Percentiles rank a stretch among this genome's conserved stretches.
Conservation (phyloP, 2,888 invertebrate species). For the Portevinia maculata region DNA sequence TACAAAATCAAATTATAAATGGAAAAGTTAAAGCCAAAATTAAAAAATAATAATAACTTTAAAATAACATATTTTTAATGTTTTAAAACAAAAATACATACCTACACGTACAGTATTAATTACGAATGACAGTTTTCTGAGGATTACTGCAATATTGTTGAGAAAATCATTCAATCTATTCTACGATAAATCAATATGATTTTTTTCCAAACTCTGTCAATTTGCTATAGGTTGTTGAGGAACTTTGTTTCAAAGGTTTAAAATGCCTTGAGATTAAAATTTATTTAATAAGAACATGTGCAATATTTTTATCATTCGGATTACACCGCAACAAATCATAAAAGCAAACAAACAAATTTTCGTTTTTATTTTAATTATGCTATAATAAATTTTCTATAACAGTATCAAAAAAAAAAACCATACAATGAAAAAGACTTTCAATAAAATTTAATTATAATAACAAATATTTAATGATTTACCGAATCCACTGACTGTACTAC, state of each 20-base stretch:
- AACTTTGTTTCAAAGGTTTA: conserved; percentile 20
- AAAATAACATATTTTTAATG: conserved; percentile 61
- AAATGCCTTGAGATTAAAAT: conserved; percentile 6
- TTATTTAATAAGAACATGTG: conserved; percentile 31
- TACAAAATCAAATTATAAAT: conserved; percentile 43
- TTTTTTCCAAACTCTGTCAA: conserved; percentile 45
- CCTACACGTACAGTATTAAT: conserved; percentile 30
- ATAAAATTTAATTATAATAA: conserved; percentile 4
- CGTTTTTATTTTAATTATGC: background rate
- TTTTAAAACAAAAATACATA: conserved; percentile 26
- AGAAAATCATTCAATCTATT: conserved; percentile 17
- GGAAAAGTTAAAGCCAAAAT: conserved; percentile 62
- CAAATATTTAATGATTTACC: conserved; percentile 30
- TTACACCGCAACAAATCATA: conserved; percentile 34
- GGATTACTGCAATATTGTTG: background rate
- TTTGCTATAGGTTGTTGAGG: conserved; percentile 61
- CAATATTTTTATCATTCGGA: conserved; percentile 53
- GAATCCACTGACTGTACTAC: conserved; percentile 48
- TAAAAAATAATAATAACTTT: conserved; percentile 38
- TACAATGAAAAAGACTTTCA: conserved; percentile 11
- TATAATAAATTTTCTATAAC: no score
- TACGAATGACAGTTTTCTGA: conserved; percentile 3
- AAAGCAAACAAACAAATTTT: conserved; percentile 10
- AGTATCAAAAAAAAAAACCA: conserved; percentile 1
- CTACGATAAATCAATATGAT: conserved; percentile 25